Base-by-base conservation (phyloP, 1,140 invertebrate species). In the Ptiloglossa arizonensis region DNA sequence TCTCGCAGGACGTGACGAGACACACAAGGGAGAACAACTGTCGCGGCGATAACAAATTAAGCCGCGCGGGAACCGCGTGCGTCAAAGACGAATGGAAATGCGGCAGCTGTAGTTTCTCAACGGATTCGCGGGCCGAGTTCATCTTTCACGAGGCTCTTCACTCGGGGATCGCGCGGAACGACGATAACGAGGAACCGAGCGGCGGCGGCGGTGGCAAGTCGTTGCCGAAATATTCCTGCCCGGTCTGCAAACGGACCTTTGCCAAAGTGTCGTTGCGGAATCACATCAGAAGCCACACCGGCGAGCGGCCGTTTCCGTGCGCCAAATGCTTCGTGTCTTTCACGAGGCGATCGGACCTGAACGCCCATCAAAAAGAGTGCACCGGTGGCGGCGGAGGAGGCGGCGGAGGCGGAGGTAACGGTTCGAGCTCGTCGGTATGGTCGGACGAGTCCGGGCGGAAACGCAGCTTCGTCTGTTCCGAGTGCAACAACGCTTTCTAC, bases 281-380 rank as follows among this genome's bases (percentile, higher is more conserved):
- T 38, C 96, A 97, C 87, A 91, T 97, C 52, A 93, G 95, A 29
- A 93, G 94, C 38, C 96, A 96, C 86, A 97, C 96, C 0, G 94
- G 96, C 24, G 97, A 98, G 87, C 95, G 96, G 79, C 96, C 96
- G 0, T 97, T 94, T 79, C 87, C 93, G 24, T 97, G 96, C 77
- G 72, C 86, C 0, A 90, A 92, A 0, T 97, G 96, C 86, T 86
- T 86, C 0, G 87, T 92, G 0, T 93, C 94, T 48, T 98, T 98
- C 87, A 94, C 94, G 0, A 92, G 95, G 22, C 94, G 94, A 79
- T 94, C 93, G 35, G 95, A 94, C 81, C 90, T 96, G 8, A 89
- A 80, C 54, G 81, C 66, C 59, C 92, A 93, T 72, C 72, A 76
- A 8, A 87, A 72, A 35, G 46, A 79, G 19, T 93, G 91, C 70